Base-by-base conservation (phyloP, 2,888 invertebrate species). In the Exephanes ischioxanthus region DNA sequence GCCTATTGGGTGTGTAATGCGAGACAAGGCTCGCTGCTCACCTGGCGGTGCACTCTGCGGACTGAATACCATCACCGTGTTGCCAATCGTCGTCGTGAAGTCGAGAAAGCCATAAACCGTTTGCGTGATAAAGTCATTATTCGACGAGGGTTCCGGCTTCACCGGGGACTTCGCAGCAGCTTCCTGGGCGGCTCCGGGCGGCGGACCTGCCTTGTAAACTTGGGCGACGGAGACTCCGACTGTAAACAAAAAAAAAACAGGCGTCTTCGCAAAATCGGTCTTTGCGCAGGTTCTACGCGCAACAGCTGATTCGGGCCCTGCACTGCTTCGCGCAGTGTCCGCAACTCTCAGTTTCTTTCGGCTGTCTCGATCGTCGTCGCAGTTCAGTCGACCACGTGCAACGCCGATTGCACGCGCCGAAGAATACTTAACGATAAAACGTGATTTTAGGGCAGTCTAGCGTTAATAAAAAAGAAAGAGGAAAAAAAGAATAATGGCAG, bases 61-160 rank as follows among this genome's bases (percentile, higher is more conserved):
- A 0, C 98, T 98, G 94, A 98, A 98, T 51, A 98, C 97, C 98
- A 98, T 98, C 76, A 98, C 97, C 16, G 98, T 98, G 93, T 98
- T 98, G 86, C 98, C 98, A 91, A 98, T 98, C 3, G 98, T 98
- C 0, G 98, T 98, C 75, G 98, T 98, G 94, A 98, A 98, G 94
- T 98, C 98, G 89, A 98, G 95, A 94, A 98, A 98, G 78, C 98
- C 98, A 92, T 98, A 98, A 71, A 98, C 98, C 0, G 98, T 98
- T 94, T 98, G 98, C 26, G 98, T 98, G 87, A 97, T 95, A 88
- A 96, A 95, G 88, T 95, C 94, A 89, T 92, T 90, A 77, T 89
- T 89, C 41, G 87, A 82, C 45, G 86, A 67, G 66, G 86, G 87
- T 82, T 87, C 87, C 37, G 89, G 82, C 67, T 88, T 82, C 48